Evolutionary conservation across 2,113 vertebrate species (phyloP).

Genomic region (Trochalopteron elliotii): DNA sequence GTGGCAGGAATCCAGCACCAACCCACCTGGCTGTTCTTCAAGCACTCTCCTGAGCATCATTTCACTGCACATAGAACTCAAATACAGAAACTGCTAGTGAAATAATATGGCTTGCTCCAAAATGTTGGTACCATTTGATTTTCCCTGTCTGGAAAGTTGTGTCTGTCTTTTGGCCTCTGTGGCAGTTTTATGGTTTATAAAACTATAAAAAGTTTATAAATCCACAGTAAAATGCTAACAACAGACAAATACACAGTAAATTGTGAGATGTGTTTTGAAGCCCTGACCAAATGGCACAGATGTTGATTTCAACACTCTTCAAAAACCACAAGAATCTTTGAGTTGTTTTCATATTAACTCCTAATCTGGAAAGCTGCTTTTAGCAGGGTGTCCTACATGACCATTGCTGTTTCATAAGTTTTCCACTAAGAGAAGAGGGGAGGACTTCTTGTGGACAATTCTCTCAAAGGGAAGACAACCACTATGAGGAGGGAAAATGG

Average conservation of each 20-base stretch:
- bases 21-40: rapidly evolving
- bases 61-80: not conserved
- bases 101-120: not conserved
- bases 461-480: not conserved
- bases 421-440: not conserved
- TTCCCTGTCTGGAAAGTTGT: not conserved
- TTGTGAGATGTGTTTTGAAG: not conserved
- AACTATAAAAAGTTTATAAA: not conserved
- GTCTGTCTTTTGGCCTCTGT: not conserved
- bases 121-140: rapidly evolving
- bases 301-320: not conserved
- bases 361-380: not conserved
- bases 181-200: not conserved
- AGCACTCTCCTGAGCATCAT: not conserved
- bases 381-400: not conserved
- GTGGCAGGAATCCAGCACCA: not conserved
- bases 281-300: not conserved
- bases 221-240: not conserved
- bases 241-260: not conserved
- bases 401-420: not conserved
- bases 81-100: not conserved
- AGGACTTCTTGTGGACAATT: not conserved
- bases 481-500: not conserved
- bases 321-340: not conserved
- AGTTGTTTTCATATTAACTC: not conserved